Percentiles rank a stretch among this genome's conserved stretches.
Evolutionary conservation across 2,797 vertebrate species (phyloP).

Genomic region (Melanotaenia maccullochi): DNA sequence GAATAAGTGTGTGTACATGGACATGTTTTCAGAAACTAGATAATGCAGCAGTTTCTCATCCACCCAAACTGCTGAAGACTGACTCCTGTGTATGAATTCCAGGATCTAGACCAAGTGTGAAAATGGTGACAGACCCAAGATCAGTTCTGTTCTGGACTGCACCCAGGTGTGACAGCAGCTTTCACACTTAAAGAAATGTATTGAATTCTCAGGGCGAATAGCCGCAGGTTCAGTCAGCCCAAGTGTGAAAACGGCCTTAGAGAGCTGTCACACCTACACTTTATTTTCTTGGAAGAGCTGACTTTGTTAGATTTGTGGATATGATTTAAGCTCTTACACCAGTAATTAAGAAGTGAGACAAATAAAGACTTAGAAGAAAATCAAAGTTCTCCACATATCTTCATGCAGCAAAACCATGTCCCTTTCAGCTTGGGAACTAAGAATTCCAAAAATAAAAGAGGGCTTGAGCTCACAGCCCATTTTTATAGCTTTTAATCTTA

Average conservation of each 20-base stretch:
- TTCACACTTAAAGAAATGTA: constrained; percentile 17
- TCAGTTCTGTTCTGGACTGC: constrained; percentile 35
- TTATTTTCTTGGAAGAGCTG: constrained; percentile 35
- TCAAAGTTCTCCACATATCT: not conserved
- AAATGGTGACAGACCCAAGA: constrained; percentile 20
- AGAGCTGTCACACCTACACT: constrained; percentile 42
- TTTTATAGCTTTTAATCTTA: not conserved
- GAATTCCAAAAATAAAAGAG: no score
- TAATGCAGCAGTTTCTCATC: not conserved
- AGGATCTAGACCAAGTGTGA: constrained; percentile 33
- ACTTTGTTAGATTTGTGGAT: constrained; percentile 12
- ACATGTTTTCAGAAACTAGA: constrained; percentile 12
- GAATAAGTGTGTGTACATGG: no score
- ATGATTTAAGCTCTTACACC: constrained; percentile 2
- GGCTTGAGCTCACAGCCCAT: not conserved
- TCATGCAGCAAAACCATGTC: not conserved
- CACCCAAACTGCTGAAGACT: not conserved
- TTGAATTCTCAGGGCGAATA: constrained; percentile 24
- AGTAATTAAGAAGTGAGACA: constrained; percentile 1
- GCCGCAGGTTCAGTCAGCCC: constrained; percentile 35
- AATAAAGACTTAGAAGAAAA: not conserved
- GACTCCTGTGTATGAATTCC: constrained; percentile 12
- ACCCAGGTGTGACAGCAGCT: constrained; percentile 48
- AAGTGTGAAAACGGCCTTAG: constrained; percentile 35
- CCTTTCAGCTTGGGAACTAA: no score